phyloP scores from a whole-genome alignment of 1,140 invertebrate genomes.

The Homalodisca vitripennis region DNA sequence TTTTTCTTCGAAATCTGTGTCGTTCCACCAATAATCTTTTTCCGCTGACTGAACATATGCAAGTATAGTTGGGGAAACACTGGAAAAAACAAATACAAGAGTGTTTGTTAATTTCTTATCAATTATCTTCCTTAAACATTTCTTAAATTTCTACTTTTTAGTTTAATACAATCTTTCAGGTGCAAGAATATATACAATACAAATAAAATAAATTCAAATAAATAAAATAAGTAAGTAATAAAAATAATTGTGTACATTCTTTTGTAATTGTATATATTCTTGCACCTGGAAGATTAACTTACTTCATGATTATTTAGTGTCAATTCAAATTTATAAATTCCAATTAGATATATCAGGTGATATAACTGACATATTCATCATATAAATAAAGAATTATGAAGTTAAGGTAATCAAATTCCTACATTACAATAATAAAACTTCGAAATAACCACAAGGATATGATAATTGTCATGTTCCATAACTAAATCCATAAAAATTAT shows the following conservation, averaged over 20 bases:
- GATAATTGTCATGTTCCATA: too few relatives aligned
- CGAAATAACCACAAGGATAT: too few relatives aligned
- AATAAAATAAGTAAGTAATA: not conserved
- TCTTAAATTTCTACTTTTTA: not conserved
- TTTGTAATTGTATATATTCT: too few relatives aligned
- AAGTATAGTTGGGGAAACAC: slow-evolving; percentile 81
- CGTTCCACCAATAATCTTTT: slow-evolving; percentile 65
- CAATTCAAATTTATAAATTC: too few relatives aligned
- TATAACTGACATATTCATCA: too few relatives aligned
- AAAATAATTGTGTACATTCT: not conserved
- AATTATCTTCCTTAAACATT: not conserved
- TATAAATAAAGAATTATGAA: too few relatives aligned
- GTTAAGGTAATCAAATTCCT: too few relatives aligned
- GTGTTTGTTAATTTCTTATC: not conserved
- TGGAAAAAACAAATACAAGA: slow-evolving; percentile 49
- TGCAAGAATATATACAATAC: not conserved
- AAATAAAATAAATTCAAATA: slow-evolving; percentile 20
- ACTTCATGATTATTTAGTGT: too few relatives aligned
- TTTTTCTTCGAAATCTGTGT: slow-evolving; percentile 5
- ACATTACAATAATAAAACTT: too few relatives aligned
- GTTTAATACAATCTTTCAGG: not conserved
- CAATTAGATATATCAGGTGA: too few relatives aligned
- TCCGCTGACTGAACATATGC: slow-evolving; percentile 84
- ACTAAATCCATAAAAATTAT: too few relatives aligned
- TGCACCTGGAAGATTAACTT: too few relatives aligned